Evolutionary conservation across 1,140 invertebrate species (phyloP), one percentile per base, ranked within the genome.

Genomic region (Eciton burchellii): DNA sequence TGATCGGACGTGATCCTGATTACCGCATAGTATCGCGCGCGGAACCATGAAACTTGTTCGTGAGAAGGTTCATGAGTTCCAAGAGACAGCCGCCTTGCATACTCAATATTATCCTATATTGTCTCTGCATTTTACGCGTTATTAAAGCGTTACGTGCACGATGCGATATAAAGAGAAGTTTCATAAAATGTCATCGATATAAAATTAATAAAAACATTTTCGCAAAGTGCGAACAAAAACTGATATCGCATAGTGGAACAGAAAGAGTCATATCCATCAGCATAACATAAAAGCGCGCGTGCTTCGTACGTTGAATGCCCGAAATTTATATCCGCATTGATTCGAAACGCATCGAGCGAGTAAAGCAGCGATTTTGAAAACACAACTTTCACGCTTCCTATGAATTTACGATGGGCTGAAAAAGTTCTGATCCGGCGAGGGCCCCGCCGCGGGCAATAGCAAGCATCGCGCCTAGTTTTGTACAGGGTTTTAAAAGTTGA

Each of bases 1-100:
- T 12, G 49, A 45, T 57, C 43, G 35, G 49, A 62, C 63, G 11
- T 70, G 63, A 70, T 70, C 43, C 63, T 79, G 68, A 79, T 70
- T 70, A 49, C 49, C 35, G 29, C 12, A 56, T 21, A 45, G 63
- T 8, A 56, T 56, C 19, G 54, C 54, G 56, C 71, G 71, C 24
- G 21, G 29, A 45, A 45, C 41, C 14, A 43, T 45, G 12, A 29
- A 57, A 79, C 68, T 68, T 63, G 49, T 56, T 79, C 19, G 47
- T 49, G 63, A 68, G 63, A 65, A 76, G 49, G 43, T 49, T n/a
- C n/a, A n/a, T 43, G 26, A 62, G 47, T 62, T 56, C 49, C 49
- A 35, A 35, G 21, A 45, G 45, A 62, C 52, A n/a, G 43, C 21
- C 9, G 5, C 11, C 52, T 54, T n/a, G 47, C 43, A 74, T 14